Percentiles rank a stretch among this genome's conserved stretches.
phyloP scores from a whole-genome alignment of 1,140 invertebrate species.

The Leptinotarsa undecemlineata region DNA sequence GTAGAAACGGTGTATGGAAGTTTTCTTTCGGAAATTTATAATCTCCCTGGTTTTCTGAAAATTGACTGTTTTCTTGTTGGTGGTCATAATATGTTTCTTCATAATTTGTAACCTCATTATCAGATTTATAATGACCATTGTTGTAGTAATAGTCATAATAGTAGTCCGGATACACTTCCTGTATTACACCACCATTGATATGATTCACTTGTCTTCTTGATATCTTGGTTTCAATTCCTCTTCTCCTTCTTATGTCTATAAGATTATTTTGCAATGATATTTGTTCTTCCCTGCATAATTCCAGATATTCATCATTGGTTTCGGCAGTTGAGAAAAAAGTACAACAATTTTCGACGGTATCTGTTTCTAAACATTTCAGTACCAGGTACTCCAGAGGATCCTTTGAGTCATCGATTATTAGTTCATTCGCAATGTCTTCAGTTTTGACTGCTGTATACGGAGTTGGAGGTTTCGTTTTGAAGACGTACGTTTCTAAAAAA shows the following conservation, averaged over 20 bases:
- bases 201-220: too few species aligned
- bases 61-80: too few species aligned
- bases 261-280: neutral
- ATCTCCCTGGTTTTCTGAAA: too few species aligned
- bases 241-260: constrained; percentile 16
- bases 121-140: neutral
- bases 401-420: neutral
- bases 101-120: neutral
- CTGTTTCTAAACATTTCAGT: constrained; percentile 17
- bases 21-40: too few species aligned
- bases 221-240: neutral
- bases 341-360: constrained; percentile 26
- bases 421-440: neutral
- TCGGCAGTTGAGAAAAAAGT: constrained; percentile 24
- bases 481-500: constrained; percentile 2
- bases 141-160: neutral
- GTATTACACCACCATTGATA: too few species aligned
- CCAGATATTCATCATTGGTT: neutral
- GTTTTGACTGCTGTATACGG: neutral
- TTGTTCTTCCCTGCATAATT: neutral
- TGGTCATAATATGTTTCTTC: constrained; percentile 4
- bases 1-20: too few species aligned
- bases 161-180: neutral
- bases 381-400: neutral
- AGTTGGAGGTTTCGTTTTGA: constrained; percentile 17